Percentiles rank a stretch among this genome's conserved stretches.
These are phyloP conservation scores for Cardinalis cardinalis DNA, from an alignment of 2,113 vertebrate species.

Conservation along the genomic window DNA sequence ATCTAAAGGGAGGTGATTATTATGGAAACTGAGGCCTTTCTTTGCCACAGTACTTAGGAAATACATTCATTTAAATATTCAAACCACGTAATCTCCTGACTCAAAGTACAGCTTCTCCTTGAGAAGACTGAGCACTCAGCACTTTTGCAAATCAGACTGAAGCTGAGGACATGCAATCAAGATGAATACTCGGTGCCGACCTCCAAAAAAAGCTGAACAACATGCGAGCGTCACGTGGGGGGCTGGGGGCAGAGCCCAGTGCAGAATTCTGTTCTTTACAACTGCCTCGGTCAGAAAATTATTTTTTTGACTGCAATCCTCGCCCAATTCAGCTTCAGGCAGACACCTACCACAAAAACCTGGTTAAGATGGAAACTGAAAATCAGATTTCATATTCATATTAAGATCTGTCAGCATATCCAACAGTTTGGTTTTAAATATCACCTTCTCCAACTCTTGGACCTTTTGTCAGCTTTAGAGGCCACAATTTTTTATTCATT, in stretches of 20 bases:
- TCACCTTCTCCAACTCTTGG: neutral
- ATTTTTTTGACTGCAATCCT: neutral
- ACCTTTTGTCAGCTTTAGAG: neutral
- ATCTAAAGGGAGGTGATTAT: neutral
- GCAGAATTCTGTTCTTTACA: neutral
- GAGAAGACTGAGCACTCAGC: constrained; percentile 15
- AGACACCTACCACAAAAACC: neutral
- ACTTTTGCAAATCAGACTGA: constrained; percentile 4
- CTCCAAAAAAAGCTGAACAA: neutral
- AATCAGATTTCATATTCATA: neutral
- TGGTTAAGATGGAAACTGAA: neutral
- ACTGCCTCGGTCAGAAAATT: neutral
- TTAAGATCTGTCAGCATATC: neutral
- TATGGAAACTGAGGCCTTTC: neutral
- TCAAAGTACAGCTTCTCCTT: constrained; percentile 43
- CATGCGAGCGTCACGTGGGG: neutral
- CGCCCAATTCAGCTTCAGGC: neutral
- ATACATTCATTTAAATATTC: constrained; percentile 24
- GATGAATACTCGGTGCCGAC: neutral
- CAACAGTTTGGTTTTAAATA: neutral
- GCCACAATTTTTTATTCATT: neutral
- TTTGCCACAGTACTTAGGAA: neutral
- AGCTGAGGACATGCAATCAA: neutral
- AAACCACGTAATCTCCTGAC: constrained; percentile 20
- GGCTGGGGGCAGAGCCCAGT: neutral